Evolutionary conservation across 2,888 invertebrate species (phyloP).

Genomic region (Phortica okadai): DNA sequence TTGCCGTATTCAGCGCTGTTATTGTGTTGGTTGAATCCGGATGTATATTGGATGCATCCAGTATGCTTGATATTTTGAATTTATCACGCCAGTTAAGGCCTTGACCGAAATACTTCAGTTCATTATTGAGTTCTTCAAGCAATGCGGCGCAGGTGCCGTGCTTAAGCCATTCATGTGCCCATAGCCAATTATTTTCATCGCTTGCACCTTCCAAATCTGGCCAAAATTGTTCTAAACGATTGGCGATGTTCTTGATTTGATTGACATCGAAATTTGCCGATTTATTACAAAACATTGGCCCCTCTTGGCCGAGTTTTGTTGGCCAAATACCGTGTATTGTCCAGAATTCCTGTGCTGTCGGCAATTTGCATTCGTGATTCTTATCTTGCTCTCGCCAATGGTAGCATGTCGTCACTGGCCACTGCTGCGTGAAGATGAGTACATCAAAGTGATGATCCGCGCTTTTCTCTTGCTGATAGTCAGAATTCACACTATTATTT

Average conservation of each 20-base stretch:
- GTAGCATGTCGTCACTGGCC: conserved; percentile 86
- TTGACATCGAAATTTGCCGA: conserved; percentile 82
- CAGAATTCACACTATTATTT: conserved; percentile 6
- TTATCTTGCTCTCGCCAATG: conserved; percentile 82
- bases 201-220: conserved; percentile 81
- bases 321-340: conserved; percentile 92
- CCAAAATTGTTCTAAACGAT: conserved; percentile 82
- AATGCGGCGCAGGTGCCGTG: conserved; percentile 87
- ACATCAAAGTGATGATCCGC: conserved; percentile 81
- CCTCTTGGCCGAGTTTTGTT: conserved; percentile 81
- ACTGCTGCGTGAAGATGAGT: conserved; percentile 87
- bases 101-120: conserved; percentile 83
- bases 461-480: conserved; percentile 18
- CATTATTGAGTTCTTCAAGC: conserved; percentile 79
- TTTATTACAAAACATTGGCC: conserved; percentile 85
- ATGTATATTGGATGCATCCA: conserved; percentile 79
- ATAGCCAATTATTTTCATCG: conserved; percentile 78
- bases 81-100: conserved; percentile 80
- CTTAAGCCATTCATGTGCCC: conserved; percentile 90
- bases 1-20: conserved; percentile 77
- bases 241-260: conserved; percentile 79
- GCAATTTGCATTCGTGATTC: conserved; percentile 81
- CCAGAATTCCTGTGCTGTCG: conserved; percentile 81
- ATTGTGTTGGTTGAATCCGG: conserved; percentile 79
- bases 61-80: conserved; percentile 81